Evolutionary conservation across 2,888 invertebrate genomes (phyloP).

Genomic region (Crepidodera aurea): DNA sequence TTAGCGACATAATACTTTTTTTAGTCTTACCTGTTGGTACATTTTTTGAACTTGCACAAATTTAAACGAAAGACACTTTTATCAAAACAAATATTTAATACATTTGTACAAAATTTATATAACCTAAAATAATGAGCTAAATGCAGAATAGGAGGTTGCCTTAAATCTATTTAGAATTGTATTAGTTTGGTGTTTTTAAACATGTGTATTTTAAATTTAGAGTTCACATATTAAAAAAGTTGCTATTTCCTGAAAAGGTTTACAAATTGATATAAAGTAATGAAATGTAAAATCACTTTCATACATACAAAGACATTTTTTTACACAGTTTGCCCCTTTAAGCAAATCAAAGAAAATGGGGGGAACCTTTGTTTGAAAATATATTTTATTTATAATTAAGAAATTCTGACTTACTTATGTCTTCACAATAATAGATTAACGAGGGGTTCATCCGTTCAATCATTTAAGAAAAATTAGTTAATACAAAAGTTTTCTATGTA

Average conservation of each 20-base stretch:
- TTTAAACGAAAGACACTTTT: slow-evolving; percentile 8
- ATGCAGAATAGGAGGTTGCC: slow-evolving; percentile 17
- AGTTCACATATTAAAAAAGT: slow-evolving; percentile 4
- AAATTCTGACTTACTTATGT: slow-evolving; percentile 16
- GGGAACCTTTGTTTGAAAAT: not conserved
- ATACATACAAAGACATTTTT: slow-evolving; percentile 6
- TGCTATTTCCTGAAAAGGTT: not conserved
- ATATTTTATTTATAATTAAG: not conserved
- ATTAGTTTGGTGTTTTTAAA: slow-evolving; percentile 18
- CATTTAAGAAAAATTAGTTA: not conserved
- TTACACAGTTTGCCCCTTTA: not conserved
- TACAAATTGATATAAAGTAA: too few relatives aligned
- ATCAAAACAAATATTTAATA: slow-evolving; percentile 17
- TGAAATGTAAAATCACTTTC: not conserved
- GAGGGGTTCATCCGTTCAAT: not conserved
- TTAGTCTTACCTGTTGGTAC: not conserved
- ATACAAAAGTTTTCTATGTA: not conserved
- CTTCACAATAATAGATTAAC: slow-evolving; percentile 6
- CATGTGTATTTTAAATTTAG: slow-evolving; percentile 9
- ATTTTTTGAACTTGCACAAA: not conserved
- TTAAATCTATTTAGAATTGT: slow-evolving; percentile 27
- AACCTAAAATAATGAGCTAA: slow-evolving; percentile 26
- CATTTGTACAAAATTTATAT: slow-evolving; percentile 24
- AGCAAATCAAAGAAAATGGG: not conserved
- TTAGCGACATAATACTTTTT: not conserved